Evolutionary conservation across 2,888 invertebrate species (phyloP).

Genomic region (Mythimna vitellina): DNA sequence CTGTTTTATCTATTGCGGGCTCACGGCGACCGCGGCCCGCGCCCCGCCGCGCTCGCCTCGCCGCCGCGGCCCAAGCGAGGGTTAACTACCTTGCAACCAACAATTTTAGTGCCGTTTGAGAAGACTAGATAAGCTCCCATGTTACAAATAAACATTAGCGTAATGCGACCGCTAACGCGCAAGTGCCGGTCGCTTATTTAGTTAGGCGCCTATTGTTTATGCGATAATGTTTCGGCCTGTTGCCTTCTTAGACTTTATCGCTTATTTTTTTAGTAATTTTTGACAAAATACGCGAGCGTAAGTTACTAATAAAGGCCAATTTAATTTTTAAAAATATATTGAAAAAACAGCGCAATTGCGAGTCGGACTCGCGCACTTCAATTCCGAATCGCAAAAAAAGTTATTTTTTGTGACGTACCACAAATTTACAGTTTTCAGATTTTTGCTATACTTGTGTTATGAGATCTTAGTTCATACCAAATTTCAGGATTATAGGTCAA

Average conservation of each 20-base stretch:
- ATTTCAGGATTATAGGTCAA: too few relatives aligned
- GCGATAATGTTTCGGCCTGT: constrained; percentile 22
- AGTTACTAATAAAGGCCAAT: not conserved
- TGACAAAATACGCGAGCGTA: not conserved
- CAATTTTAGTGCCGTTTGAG: constrained; percentile 88
- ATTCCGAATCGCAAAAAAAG: too few relatives aligned
- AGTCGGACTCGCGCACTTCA: too few relatives aligned
- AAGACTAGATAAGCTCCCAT: constrained; percentile 87
- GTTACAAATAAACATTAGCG: constrained; percentile 86
- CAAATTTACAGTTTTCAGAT: too few relatives aligned
- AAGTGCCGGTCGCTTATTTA: constrained; percentile 73
- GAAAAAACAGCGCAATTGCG: too few relatives aligned
- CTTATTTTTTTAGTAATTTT: constrained; percentile 9
- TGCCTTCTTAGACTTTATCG: constrained; percentile 3
- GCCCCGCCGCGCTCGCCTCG: constrained; percentile 69
- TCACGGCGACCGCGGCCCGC: constrained; percentile 78
- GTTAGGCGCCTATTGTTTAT: constrained; percentile 63
- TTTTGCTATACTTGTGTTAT: too few relatives aligned
- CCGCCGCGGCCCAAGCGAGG: constrained; percentile 79
- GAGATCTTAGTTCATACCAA: too few relatives aligned
- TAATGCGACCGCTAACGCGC: constrained; percentile 83
- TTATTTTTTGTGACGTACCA: too few relatives aligned
- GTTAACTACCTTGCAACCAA: constrained; percentile 89
- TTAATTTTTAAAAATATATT: not conserved
- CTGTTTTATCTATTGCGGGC: constrained; percentile 91